Evolutionary conservation across 2,113 vertebrate species (phyloP).

Genomic region (Cyanocitta stelleri): DNA sequence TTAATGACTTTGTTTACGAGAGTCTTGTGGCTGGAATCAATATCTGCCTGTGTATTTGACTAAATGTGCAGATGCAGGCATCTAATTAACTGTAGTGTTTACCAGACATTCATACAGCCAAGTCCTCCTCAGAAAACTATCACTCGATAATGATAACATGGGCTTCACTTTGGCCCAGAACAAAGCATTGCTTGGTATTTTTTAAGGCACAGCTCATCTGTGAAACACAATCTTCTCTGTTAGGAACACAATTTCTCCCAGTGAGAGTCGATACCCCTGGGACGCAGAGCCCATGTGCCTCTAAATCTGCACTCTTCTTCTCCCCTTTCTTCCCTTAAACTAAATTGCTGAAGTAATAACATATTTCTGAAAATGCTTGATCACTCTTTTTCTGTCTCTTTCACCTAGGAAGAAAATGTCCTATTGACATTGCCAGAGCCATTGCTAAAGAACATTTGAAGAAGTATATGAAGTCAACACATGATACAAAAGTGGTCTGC

Average conservation of each 20-base stretch:
- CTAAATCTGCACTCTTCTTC: background rate
- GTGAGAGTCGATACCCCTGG: background rate
- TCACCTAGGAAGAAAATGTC: background rate
- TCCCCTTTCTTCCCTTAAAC: background rate
- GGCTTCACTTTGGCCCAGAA: background rate
- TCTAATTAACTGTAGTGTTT: constrained; percentile 54
- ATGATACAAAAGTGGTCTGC: background rate
- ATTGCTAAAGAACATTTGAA: background rate
- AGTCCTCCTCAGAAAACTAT: background rate
- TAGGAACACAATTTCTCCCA: background rate
- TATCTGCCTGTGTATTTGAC: constrained; percentile 18
- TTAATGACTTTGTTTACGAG: constrained; percentile 40
- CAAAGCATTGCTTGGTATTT: background rate
- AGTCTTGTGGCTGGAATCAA: constrained; percentile 13
- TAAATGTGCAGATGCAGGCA: constrained; percentile 18
- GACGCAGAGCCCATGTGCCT: background rate
- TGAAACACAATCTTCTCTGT: background rate
- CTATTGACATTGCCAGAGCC: background rate
- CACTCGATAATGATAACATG: background rate
- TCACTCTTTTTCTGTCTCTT: background rate
- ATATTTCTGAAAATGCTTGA: background rate
- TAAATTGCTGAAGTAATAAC: background rate
- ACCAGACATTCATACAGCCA: background rate
- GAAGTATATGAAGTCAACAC: background rate
- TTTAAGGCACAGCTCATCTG: background rate